Percentiles rank a stretch among this genome's conserved stretches.
Evolutionary conservation across 2,113 vertebrate species (phyloP).

Genomic region (Malurus cyaneus): DNA sequence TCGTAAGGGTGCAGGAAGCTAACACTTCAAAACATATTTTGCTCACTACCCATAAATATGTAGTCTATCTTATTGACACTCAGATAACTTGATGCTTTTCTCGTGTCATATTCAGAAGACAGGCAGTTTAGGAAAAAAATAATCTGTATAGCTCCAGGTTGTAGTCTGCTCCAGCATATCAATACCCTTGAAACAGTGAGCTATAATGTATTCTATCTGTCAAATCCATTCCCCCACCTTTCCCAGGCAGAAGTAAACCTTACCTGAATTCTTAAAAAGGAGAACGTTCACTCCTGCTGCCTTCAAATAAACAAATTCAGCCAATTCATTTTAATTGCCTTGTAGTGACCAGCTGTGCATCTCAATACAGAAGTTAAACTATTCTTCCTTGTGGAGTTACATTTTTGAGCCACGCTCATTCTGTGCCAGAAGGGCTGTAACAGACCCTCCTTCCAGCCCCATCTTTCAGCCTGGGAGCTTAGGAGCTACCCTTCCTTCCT

Average conservation of each 20-base stretch:
- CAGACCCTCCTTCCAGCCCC: neutral
- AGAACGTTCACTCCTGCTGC: neutral
- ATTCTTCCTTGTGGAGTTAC: neutral
- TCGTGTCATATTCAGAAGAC: neutral
- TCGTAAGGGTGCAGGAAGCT: neutral
- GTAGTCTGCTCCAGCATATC: neutral
- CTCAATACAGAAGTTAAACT: neutral
- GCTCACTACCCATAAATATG: neutral
- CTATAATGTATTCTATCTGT: conserved; percentile 5
- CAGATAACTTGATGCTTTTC: neutral
- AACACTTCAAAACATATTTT: neutral
- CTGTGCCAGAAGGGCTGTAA: neutral
- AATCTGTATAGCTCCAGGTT: neutral
- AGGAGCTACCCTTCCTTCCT: neutral
- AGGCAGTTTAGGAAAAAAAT: neutral
- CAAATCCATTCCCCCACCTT: neutral
- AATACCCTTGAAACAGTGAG: neutral
- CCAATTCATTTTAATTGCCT: conserved; percentile 40
- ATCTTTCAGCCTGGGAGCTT: neutral
- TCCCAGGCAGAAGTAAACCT: neutral
- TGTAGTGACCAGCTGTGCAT: neutral
- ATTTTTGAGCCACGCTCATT: neutral
- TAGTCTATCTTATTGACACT: neutral
- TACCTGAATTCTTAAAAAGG: conserved; percentile 31
- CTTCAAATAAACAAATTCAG: conserved; percentile 8